phyloP scores from a whole-genome alignment of 2,113 vertebrate genomes.

The Amia ocellicauda region DNA sequence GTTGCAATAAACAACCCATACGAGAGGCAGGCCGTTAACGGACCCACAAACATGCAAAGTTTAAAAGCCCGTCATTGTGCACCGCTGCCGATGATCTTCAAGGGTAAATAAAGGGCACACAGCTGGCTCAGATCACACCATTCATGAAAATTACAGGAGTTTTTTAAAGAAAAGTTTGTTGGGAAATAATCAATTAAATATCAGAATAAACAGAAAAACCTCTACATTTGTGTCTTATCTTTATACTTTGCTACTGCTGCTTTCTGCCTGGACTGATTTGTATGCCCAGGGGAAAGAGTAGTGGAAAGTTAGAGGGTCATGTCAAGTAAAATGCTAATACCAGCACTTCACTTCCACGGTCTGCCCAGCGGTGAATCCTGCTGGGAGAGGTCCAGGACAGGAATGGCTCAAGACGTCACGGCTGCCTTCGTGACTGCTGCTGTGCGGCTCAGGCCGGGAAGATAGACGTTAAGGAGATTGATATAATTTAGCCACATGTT shows the following conservation, averaged over 20 bases:
- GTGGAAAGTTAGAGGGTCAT: slow-evolving; percentile 31
- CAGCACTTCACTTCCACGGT: slow-evolving; percentile 28
- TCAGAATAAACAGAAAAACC: too few species aligned
- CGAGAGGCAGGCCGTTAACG: slow-evolving; percentile 26
- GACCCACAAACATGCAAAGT: slow-evolving; percentile 24
- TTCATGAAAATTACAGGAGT: slow-evolving; percentile 5
- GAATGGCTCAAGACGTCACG: neutral
- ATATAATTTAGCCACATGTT: neutral
- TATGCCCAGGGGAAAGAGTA: too few species aligned
- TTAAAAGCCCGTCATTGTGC: slow-evolving; percentile 20
- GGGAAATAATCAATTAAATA: too few species aligned
- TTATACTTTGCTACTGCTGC: too few species aligned
- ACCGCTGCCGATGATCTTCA: slow-evolving; percentile 38
- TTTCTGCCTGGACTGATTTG: too few species aligned
- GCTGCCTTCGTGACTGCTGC: neutral
- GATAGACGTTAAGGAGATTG: neutral
- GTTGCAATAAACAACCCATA: slow-evolving; percentile 26
- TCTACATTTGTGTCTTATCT: too few species aligned
- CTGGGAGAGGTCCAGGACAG: slow-evolving; percentile 14
- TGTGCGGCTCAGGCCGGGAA: neutral
- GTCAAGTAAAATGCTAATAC: slow-evolving; percentile 46
- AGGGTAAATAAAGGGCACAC: slow-evolving; percentile 41
- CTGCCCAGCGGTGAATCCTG: slow-evolving; percentile 34
- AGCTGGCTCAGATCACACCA: slow-evolving; percentile 32
- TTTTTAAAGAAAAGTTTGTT: too few species aligned